A percentile compares a stretch with the other conserved stretches of the same genome.
Evolutionary conservation across 1,140 invertebrate species (phyloP).

Genomic region (Vollenhovia emeryi): DNA sequence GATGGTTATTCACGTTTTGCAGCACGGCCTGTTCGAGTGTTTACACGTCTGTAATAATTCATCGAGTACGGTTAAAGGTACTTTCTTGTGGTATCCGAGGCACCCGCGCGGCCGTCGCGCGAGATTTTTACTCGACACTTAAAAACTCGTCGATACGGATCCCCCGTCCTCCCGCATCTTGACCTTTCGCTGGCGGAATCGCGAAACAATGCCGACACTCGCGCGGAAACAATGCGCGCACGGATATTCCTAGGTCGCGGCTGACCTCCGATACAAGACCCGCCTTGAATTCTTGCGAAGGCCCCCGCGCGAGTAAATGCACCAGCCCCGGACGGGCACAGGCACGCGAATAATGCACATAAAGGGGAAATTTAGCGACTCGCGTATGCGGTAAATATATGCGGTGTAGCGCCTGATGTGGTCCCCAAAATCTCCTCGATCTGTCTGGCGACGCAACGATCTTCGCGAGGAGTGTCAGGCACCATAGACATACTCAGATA

Average conservation of each 20-base stretch:
- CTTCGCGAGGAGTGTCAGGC: neutral
- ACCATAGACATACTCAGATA: no score
- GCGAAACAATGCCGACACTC: slow-evolving; percentile 52
- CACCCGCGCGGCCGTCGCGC: neutral
- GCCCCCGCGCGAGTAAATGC: slow-evolving; percentile 21
- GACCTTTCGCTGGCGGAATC: slow-evolving; percentile 51
- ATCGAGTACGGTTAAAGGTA: neutral
- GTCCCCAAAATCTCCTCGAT: neutral
- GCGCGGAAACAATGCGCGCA: slow-evolving; percentile 65
- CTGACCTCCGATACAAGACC: slow-evolving; percentile 65
- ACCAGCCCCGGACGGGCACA: neutral
- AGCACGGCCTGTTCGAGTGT: neutral
- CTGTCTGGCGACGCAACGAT: neutral
- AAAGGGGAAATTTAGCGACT: slow-evolving; percentile 73
- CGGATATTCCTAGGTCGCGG: slow-evolving; percentile 67
- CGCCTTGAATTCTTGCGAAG: slow-evolving; percentile 52
- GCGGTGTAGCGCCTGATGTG: neutral
- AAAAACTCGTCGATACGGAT: slow-evolving; percentile 52
- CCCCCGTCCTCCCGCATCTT: slow-evolving; percentile 28
- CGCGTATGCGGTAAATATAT: slow-evolving; percentile 22
- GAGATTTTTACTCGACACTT: slow-evolving; percentile 35
- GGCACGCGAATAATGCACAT: slow-evolving; percentile 74
- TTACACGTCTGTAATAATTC: slow-evolving; percentile 1
- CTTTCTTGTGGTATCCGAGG: slow-evolving; percentile 41
- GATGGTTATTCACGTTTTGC: neutral